Evolutionary conservation across 1,140 invertebrate genomes (phyloP).

Genomic region (Procambarus virginalis): DNA sequence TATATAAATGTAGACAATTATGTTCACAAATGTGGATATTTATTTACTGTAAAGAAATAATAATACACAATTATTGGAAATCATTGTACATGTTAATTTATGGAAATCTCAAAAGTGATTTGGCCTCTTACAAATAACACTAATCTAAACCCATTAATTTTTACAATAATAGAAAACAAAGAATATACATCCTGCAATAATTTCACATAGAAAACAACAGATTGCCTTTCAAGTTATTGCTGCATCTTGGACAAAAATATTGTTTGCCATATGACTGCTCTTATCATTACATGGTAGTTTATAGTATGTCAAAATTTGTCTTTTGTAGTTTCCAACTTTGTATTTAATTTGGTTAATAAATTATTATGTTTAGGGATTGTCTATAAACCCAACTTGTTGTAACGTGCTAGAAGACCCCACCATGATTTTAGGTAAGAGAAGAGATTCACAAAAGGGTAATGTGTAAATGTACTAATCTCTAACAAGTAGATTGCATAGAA

Average conservation of each 20-base stretch:
- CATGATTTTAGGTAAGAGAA: neutral
- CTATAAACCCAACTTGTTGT: neutral
- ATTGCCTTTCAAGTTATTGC: neutral
- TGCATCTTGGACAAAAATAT: neutral
- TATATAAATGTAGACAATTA: too few species aligned
- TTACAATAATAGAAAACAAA: neutral
- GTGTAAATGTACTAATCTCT: neutral
- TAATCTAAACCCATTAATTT: neutral
- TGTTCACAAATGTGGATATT: too few species aligned
- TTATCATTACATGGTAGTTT: neutral
- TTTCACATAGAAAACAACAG: neutral
- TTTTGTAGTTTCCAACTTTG: conserved; percentile 61
- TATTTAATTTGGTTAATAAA: conserved; percentile 64
- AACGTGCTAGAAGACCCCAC: neutral
- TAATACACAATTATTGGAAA: too few species aligned
- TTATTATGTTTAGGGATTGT: conserved; percentile 38
- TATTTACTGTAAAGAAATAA: too few species aligned
- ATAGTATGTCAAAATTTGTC: conserved; percentile 38
- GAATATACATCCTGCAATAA: neutral
- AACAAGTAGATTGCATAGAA: too few species aligned
- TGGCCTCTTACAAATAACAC: neutral
- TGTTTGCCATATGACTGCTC: conserved; percentile 1
- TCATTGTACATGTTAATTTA: neutral
- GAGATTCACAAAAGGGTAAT: neutral
- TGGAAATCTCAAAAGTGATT: neutral